Evolutionary conservation across 2,113 vertebrate genomes (phyloP), one percentile per base, ranked within the genome.

Genomic region (Osmerus mordax): DNA sequence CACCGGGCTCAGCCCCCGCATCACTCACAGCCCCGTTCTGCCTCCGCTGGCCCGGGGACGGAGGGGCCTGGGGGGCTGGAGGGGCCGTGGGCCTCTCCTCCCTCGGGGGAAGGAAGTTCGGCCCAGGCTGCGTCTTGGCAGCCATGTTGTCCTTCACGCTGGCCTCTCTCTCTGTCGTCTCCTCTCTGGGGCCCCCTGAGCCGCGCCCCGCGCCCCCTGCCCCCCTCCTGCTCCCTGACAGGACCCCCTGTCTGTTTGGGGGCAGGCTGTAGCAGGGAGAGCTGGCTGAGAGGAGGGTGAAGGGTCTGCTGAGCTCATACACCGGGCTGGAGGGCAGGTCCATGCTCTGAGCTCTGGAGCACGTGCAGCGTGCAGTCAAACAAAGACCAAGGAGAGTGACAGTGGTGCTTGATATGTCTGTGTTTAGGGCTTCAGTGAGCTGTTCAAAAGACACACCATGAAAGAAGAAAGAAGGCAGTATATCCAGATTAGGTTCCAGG

Each of bases 241-340:
- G 77, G 6, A 86, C 18, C 68, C 64, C 78, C 67, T 23, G 55
- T 28, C 5, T 47, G 41, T 82, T 83, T 73, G 77, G 54, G 32
- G 21, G 60, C 51, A 83, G 77, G 60, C 18, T 65, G 69, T 87
- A 84, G 1, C 71, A 79, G 3, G 79, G 79, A 23, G 85, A 84
- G 75, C 69, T 90, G 11, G 89, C 89, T n/a, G 92, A 85, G 62
- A 87, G 88, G 53, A 91, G 74, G 21, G 80, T 87, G 63, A 91
- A 91, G 25, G 36, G 74, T 72, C 69, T 55, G 54, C 60, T 60
- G 78, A 75, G 28, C 29, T 83, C 77, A 41, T 77, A 80, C 65
- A n/a, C 61, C 67, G 78, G 73, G 14, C 79, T 72, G 61, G 79
- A 72, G 52, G 84, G 75, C 75, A 86, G 64, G 75, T 89, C 86